These are phyloP conservation scores for Dendrocincla fuliginosa DNA, from an alignment of 2,797 vertebrate genomes.

Conservation along the genomic window DNA sequence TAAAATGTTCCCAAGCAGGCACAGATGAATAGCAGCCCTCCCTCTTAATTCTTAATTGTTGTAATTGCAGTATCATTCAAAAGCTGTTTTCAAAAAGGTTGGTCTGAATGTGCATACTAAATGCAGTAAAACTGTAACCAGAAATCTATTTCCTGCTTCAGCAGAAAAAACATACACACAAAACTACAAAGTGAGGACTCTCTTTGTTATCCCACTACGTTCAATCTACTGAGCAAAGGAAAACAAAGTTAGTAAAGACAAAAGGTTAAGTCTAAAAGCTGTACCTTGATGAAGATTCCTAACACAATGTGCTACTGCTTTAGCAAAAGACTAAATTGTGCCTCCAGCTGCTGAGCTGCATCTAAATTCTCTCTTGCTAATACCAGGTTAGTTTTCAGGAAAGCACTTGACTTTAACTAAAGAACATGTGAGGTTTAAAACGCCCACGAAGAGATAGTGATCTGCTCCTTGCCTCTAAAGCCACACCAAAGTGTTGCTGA, in stretches of 20 bases:
- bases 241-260: not conserved
- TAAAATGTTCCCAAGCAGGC: not conserved
- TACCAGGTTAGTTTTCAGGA: not conserved
- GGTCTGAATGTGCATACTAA: not conserved
- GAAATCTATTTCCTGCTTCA: not conserved
- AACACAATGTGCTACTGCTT: too few species aligned
- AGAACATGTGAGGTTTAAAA: not conserved
- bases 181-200: not conserved
- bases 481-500: not conserved
- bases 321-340: not conserved
- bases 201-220: not conserved
- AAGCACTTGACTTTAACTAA: not conserved
- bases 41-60: not conserved
- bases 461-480: not conserved
- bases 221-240: not conserved
- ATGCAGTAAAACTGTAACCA: not conserved
- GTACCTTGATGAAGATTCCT: not conserved
- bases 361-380: not conserved
- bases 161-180: not conserved
- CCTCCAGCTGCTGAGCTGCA: not conserved
- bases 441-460: rapidly evolving
- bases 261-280: not conserved
- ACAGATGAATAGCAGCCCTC: not conserved
- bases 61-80: not conserved
- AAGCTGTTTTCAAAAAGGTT: not conserved